Evolutionary conservation across 2,888 invertebrate genomes (phyloP).

Genomic region (Ganaspis brasiliensis): DNA sequence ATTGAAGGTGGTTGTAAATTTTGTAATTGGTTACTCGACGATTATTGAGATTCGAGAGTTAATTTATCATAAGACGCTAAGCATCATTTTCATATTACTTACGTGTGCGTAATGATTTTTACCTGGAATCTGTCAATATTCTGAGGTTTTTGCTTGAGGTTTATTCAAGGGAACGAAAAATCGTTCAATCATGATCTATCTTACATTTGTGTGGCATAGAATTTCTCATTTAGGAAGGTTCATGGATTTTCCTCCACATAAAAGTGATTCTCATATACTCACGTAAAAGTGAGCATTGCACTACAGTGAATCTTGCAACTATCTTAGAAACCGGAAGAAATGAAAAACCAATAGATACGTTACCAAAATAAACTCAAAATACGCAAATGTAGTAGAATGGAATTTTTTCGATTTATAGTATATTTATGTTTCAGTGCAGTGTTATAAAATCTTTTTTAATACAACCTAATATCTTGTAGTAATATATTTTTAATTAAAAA

Average conservation of each 20-base stretch:
- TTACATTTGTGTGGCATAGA: background rate
- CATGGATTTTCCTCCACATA: background rate
- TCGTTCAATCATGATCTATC: background rate
- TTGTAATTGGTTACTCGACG: too few species aligned
- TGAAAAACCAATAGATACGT: conserved; percentile 4
- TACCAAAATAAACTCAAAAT: conserved; percentile 4
- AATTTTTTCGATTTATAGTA: too few species aligned
- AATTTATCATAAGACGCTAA: too few species aligned
- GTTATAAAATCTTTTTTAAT: too few species aligned
- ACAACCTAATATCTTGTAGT: too few species aligned
- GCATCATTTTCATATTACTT: too few species aligned
- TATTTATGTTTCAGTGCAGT: too few species aligned
- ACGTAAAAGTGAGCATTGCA: background rate
- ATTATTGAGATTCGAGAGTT: too few species aligned
- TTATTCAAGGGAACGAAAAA: background rate
- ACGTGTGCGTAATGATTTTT: too few species aligned
- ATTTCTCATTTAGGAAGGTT: conserved; percentile 13
- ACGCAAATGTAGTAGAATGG: background rate
- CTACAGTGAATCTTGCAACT: background rate
- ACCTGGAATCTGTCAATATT: conserved; percentile 1
- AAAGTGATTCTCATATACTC: conserved; percentile 2
- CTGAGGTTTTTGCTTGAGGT: background rate
- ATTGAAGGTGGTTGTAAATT: too few species aligned
- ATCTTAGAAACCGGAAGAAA: background rate
- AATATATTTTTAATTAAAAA: too few species aligned